Evolutionary conservation across 2,888 invertebrate genomes (phyloP).

Genomic region (Dynastes tityus): DNA sequence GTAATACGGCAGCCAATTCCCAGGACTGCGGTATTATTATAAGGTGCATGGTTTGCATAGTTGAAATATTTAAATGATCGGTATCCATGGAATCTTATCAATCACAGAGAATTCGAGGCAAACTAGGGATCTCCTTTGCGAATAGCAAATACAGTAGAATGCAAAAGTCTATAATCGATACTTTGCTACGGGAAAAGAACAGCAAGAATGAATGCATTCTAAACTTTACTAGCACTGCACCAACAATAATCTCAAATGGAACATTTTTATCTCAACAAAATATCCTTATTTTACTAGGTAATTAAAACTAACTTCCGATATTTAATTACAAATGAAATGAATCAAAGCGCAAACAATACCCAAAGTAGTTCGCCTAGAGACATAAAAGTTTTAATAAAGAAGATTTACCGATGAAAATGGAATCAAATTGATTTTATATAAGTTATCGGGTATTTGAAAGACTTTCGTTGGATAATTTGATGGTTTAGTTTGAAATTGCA

Average conservation of each 20-base stretch:
- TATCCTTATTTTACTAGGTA: constrained; percentile 10
- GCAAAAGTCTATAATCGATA: background rate
- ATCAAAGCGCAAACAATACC: background rate
- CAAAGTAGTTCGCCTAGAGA: background rate
- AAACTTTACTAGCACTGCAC: background rate
- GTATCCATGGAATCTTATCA: constrained; percentile 36
- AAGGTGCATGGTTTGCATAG: constrained; percentile 35
- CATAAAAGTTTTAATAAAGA: constrained; percentile 22
- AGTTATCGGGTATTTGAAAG: background rate
- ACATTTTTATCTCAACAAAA: constrained; percentile 5
- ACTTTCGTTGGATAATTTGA: background rate
- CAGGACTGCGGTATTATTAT: constrained; percentile 27
- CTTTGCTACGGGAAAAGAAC: no score
- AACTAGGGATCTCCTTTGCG: background rate
- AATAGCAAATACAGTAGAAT: background rate
- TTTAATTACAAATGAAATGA: background rate
- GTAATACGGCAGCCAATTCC: constrained; percentile 7
- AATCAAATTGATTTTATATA: background rate
- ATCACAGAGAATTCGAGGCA: constrained; percentile 16
- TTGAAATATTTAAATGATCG: constrained; percentile 42
- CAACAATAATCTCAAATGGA: background rate
- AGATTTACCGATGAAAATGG: constrained; percentile 9
- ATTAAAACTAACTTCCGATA: constrained; percentile 9
- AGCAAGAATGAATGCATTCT: background rate
- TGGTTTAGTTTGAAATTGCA: background rate